phyloP scores from a whole-genome alignment of 2,113 vertebrate genomes.

The Rhynchopsitta pachyrhyncha region DNA sequence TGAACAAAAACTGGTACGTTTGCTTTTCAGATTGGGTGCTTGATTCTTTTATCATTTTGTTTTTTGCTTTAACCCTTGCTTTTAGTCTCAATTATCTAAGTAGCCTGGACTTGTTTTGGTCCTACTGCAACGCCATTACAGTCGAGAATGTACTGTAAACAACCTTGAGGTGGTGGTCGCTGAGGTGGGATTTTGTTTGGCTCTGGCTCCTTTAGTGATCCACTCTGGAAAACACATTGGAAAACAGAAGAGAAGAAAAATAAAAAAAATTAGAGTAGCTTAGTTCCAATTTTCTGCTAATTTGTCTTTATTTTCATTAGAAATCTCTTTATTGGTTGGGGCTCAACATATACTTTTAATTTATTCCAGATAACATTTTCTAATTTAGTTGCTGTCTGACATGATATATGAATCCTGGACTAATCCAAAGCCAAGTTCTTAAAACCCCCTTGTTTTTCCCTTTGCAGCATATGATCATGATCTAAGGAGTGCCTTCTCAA shows the following conservation, averaged over 20 bases:
- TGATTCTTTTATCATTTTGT: conserved; percentile 70
- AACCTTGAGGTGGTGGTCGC: conserved; percentile 95
- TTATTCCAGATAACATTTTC: conserved; percentile 21
- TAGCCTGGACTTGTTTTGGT: conserved; percentile 89
- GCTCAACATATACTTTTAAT: neutral
- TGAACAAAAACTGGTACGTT: conserved; percentile 68
- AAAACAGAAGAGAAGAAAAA: conserved; percentile 64
- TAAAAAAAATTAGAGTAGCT: conserved; percentile 46
- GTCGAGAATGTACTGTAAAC: conserved; percentile 93
- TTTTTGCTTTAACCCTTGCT: conserved; percentile 77
- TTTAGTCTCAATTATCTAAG: conserved; percentile 79
- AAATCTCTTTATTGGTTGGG: neutral
- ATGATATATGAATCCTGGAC: neutral
- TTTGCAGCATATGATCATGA: neutral
- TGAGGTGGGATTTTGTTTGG: conserved; percentile 87
- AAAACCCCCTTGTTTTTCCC: neutral
- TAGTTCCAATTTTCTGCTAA: neutral
- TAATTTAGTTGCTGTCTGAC: conserved; percentile 13
- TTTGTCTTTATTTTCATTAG: conserved; percentile 13
- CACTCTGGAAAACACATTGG: conserved; percentile 83
- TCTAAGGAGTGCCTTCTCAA: neutral
- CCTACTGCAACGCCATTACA: conserved; percentile 88
- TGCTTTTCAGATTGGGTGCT: conserved; percentile 50
- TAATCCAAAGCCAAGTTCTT: neutral
- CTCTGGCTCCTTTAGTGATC: conserved; percentile 88